These are phyloP conservation scores for Sitobion miscanthi DNA, from an alignment of 1,140 invertebrate species.

Conservation along the genomic window DNA sequence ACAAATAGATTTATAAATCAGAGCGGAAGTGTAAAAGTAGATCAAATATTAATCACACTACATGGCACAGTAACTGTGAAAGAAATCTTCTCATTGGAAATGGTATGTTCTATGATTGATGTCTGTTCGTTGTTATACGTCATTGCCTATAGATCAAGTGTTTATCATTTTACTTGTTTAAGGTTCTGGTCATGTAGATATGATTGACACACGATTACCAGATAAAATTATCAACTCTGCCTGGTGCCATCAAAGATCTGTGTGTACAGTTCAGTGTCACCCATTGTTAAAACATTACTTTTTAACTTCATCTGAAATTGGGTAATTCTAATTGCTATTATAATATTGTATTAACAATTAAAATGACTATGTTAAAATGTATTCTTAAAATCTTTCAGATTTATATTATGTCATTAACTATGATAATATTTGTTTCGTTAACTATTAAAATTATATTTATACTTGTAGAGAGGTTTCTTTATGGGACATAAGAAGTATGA, in stretches of 20 bases:
- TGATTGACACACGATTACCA: constrained; percentile 57
- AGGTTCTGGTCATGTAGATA: constrained; percentile 58
- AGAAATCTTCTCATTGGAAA: constrained; percentile 58
- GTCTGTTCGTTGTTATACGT: neutral
- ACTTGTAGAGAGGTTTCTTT: constrained; percentile 55
- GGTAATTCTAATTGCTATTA: constrained; percentile 52
- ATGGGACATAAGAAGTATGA: constrained; percentile 53
- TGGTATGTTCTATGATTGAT: constrained; percentile 54
- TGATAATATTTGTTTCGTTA: neutral
- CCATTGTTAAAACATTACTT: constrained; percentile 58
- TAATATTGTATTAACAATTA: neutral
- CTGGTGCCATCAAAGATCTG: constrained; percentile 58
- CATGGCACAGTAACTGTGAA: constrained; percentile 59
- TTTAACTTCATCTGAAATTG: constrained; percentile 58
- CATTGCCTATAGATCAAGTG: neutral
- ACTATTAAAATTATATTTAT: constrained; percentile 28
- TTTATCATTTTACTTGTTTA: neutral
- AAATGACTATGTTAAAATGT: neutral
- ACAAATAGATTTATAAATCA: constrained; percentile 58
- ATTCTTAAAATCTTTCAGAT: neutral
- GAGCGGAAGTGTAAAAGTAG: constrained; percentile 20
- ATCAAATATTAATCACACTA: constrained; percentile 52
- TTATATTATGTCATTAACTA: too few relatives aligned
- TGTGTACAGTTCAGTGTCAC: constrained; percentile 59
- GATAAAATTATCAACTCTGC: constrained; percentile 8